Base-by-base conservation (phyloP, 2,113 vertebrate species). In the Embiotoca jacksoni region DNA sequence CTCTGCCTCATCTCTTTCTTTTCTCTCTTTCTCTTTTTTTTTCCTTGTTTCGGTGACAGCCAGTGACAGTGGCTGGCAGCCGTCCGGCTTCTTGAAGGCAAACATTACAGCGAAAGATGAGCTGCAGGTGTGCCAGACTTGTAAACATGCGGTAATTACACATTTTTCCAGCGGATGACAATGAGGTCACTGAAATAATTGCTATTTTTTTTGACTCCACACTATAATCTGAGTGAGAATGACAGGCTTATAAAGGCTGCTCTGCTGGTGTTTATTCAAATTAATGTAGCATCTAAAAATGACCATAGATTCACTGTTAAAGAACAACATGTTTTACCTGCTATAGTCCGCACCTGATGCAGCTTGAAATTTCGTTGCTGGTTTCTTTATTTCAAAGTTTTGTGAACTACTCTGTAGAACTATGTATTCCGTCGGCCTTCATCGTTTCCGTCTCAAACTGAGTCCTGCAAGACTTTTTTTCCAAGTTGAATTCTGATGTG, bases 161-260 rank as follows among this genome's bases (percentile, higher is more conserved):
- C 96, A 96, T 97, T 97, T 97, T 97, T 95, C 95, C 95, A 94
- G 95, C 87, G 91, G 89, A 95, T 95, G 95, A 98, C 97, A 99
- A 98, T 98, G 97, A 97, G 97, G 97, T 99, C 96, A 95, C 96
- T 91, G 96, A 95, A 97, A 96, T 97, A 98, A 98, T 98, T 97
- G 96, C 95, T 94, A 95, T 95, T 96, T 96, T 96, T 55, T 81
- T 7, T 32, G 50, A 77, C 56, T 32, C 55, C 47, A 6, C 69
- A 36, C 44, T 16, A 32, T 72, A 78, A 49, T 71, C 49, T 76
- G n/a, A 83, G 79, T 56, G 64, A 80, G 78, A 61, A 49, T 7
- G 23, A 23, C 23, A 23, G 23, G 23, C 23, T 23, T 23, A 23
- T 23, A 1, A 23, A 23, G 23, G 23, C 1, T 23, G 23, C 23